A percentile compares a stretch with the other conserved stretches of the same genome.
Evolutionary conservation across 1,140 invertebrate genomes (phyloP).

Genomic region (Apolygus lucorum): DNA sequence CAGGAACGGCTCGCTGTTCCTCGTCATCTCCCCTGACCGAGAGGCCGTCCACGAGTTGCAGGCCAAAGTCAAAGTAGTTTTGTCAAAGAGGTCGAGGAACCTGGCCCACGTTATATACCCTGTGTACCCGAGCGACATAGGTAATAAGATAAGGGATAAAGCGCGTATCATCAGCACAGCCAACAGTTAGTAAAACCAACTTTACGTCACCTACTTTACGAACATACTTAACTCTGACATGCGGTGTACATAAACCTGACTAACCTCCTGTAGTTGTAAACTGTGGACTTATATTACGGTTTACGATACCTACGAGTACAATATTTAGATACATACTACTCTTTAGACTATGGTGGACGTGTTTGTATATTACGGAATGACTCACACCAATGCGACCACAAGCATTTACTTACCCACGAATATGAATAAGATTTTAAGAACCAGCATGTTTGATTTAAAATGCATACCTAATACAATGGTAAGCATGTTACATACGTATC

Average conservation of each 20-base stretch:
- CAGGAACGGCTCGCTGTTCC: slow-evolving; percentile 58
- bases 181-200: neutral
- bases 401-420: no score
- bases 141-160: slow-evolving; percentile 34
- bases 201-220: slow-evolving; percentile 8
- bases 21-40: slow-evolving; percentile 57
- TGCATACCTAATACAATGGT: no score
- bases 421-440: no score
- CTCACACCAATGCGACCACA: no score
- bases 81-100: slow-evolving; percentile 48
- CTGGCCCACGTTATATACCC: slow-evolving; percentile 61
- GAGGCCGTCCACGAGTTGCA: slow-evolving; percentile 55
- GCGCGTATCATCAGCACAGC: neutral
- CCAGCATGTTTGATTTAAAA: no score
- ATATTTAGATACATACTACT: no score
- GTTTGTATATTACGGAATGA: no score
- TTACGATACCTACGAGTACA: no score
- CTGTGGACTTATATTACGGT: no score
- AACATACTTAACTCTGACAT: neutral
- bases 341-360: no score
- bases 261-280: no score
- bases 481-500: no score
- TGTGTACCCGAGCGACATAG: slow-evolving; percentile 54
- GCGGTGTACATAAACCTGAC: neutral
- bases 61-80: slow-evolving; percentile 57